A percentile compares a stretch with the other conserved stretches of the same genome.
Evolutionary conservation across 2,113 vertebrate species (phyloP).

Genomic region (Sciurus niger): DNA sequence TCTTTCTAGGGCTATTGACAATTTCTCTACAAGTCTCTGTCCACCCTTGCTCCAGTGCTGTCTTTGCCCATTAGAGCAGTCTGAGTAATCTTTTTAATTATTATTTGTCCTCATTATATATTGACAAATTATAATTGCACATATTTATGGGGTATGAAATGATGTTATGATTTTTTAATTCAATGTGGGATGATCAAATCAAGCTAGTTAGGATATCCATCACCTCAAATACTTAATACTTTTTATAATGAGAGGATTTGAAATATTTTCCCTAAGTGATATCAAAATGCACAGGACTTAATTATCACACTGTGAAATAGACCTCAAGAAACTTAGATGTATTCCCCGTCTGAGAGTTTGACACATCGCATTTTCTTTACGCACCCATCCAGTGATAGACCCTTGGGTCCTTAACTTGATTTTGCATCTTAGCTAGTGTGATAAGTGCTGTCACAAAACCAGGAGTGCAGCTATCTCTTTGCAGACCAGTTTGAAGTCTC

Average conservation of each 20-base stretch:
- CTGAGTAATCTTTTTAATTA: background rate
- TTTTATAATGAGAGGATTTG: background rate
- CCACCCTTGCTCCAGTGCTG: background rate
- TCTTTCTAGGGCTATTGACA: background rate
- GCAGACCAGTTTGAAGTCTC: background rate
- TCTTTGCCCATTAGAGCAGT: background rate
- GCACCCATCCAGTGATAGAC: background rate
- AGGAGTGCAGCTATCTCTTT: background rate
- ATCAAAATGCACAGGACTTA: background rate
- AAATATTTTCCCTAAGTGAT: background rate
- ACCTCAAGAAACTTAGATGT: background rate
- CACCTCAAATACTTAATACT: background rate
- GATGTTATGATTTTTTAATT: slow-evolving; percentile 1
- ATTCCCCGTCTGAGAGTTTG: background rate
- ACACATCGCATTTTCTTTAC: background rate
- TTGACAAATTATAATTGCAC: background rate
- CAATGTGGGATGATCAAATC: background rate
- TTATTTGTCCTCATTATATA: background rate
- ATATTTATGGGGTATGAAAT: background rate
- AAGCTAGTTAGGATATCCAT: background rate
- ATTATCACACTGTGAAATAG: background rate
- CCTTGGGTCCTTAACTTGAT: background rate
- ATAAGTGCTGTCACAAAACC: background rate
- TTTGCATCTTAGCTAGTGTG: background rate
- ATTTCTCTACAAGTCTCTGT: background rate